phyloP scores from a whole-genome alignment of 2,797 vertebrate species.

The Sorex maritimensis region DNA sequence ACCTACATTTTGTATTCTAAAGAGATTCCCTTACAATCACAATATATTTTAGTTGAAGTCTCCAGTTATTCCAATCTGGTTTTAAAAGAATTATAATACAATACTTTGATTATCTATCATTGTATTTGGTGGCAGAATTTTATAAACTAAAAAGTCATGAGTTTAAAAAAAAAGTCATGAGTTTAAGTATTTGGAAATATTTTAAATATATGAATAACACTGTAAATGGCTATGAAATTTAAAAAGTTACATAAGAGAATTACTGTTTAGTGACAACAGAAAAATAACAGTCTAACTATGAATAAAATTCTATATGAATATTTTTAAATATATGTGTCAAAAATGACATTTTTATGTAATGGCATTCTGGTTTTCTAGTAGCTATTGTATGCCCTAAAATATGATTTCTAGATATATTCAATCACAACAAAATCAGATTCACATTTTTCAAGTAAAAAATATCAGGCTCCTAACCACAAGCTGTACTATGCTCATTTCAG shows the following conservation, averaged over 20 bases:
- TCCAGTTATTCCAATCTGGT: neutral
- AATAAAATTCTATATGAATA: neutral
- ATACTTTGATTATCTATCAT: neutral
- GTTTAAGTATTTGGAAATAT: too few relatives aligned
- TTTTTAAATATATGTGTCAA: neutral
- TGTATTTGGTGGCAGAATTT: neutral
- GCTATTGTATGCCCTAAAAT: neutral
- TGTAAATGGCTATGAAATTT: neutral
- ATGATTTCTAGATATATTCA: neutral
- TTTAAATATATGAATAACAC: neutral
- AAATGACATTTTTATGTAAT: neutral
- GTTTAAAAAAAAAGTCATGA: neutral
- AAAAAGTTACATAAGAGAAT: slow-evolving; percentile 33
- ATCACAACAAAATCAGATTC: neutral
- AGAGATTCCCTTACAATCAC: neutral
- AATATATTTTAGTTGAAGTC: slow-evolving; percentile 25
- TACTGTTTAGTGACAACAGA: neutral
- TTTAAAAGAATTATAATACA: neutral
- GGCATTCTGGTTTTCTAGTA: neutral
- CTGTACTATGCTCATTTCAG: neutral
- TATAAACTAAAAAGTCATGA: neutral
- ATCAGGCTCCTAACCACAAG: neutral
- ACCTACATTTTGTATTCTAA: neutral
- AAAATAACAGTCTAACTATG: neutral
- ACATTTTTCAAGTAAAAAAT: neutral